Percentiles rank a stretch among this genome's conserved stretches.
phyloP scores from a whole-genome alignment of 2,113 vertebrate genomes.

The Tautogolabrus adspersus region DNA sequence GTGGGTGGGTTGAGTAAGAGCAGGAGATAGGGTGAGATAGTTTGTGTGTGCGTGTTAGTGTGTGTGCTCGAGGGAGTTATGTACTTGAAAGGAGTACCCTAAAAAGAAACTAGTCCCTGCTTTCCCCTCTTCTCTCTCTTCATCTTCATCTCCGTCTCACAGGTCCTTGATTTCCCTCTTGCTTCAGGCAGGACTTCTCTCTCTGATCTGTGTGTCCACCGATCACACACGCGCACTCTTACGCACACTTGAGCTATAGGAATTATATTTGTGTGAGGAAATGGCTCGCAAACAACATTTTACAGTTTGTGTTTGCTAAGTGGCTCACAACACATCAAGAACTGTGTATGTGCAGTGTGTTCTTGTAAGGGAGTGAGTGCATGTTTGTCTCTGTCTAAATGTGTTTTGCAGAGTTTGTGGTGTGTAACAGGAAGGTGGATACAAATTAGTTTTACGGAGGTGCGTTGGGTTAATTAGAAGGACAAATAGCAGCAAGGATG shows the following conservation, averaged over 20 bases:
- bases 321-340: constrained; percentile 26
- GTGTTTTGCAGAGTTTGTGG: constrained; percentile 8
- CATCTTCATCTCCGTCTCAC: not conserved
- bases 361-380: not conserved
- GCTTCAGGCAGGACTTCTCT: constrained; percentile 30
- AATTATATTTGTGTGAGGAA: constrained; percentile 13
- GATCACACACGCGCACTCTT: constrained; percentile 8
- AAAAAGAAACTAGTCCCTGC: constrained; percentile 16
- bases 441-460: constrained; percentile 14
- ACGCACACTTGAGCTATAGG: constrained; percentile 20
- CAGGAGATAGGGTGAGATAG: constrained; percentile 37
- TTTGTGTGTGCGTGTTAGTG: constrained; percentile 15
- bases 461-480: constrained; percentile 7
- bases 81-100: constrained; percentile 41
- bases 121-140: not conserved
- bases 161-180: not conserved
- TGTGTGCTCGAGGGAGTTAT: constrained; percentile 13
- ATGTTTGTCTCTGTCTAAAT: constrained; percentile 20
- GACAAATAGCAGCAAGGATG: constrained; percentile 21
- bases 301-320: constrained; percentile 50
- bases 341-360: constrained; percentile 8
- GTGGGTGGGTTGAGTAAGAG: constrained; percentile 56
- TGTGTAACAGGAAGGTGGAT: constrained; percentile 17
- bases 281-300: constrained; percentile 31
- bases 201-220: constrained; percentile 41